Base-by-base conservation (phyloP, 2,888 invertebrate species). In the Aleiodes leptofemur region DNA sequence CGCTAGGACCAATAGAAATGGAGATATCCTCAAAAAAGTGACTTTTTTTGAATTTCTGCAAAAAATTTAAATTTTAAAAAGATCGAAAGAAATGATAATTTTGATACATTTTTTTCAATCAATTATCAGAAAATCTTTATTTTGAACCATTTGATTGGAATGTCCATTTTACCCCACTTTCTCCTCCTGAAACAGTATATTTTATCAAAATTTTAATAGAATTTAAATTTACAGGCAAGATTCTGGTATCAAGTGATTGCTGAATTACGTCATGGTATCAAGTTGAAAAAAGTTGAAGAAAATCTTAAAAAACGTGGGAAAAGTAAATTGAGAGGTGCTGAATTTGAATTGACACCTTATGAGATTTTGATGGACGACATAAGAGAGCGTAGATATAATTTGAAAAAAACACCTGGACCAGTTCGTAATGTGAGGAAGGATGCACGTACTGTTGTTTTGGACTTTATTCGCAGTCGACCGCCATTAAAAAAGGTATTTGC, bases 281-380 rank as follows among this genome's bases (percentile, higher is more conserved):
- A 97, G 88, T 91, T 98, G 88, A 98, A 97, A 91, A 98, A 98
- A 90, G 94, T 88, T 14, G 87, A 87, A 70, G 82, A 84, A 81
- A 80, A 89, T 85, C 73, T 87, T 73, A 82, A 82, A 13, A 80
- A 81, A 23, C 84, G 84, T 9, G 82, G 82, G 0, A 73, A 79
- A 4, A 80, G 78, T 31, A 79, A 88, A 93, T 92, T 88, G 93
- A 94, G 78, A 91, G 94, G 85, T 93, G 94, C 96, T 77, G 97
- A 98, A 90, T 98, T 95, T 90, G 97, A 97, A 90, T 90, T 98
- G 83, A 98, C 98, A 61, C 98, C 98, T 29, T 98, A 98, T 87
- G 98, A 98, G 91, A 97, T 97, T 86, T 92, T 98, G 74, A 97
- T 98, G 96, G 97, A 98, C 88, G 98, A 98, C 88, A 98, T 98